Percentiles rank a stretch among this genome's conserved stretches.
Conservation (phyloP, 1,140 invertebrate species). For the Chironomus tepperi region DNA sequence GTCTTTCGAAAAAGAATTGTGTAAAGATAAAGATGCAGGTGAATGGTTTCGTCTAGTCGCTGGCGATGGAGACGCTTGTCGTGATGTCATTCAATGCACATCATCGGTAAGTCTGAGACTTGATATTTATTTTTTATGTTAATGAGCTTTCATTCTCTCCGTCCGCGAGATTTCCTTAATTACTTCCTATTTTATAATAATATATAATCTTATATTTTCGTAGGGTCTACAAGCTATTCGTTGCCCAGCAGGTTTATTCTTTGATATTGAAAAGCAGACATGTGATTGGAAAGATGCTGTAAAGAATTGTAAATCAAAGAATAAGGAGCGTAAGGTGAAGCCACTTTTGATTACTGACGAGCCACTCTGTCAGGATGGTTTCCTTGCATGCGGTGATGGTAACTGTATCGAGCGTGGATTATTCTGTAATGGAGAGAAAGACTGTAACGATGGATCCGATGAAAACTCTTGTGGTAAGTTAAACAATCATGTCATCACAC, state of each 20-base stretch:
- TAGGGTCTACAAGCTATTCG: constrained; percentile 85
- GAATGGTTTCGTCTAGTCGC: constrained; percentile 88
- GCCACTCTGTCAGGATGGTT: constrained; percentile 79
- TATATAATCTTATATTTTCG: constrained; percentile 27
- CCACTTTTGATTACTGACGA: constrained; percentile 84
- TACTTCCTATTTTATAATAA: background rate
- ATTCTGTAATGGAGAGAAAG: constrained; percentile 90
- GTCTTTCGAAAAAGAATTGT: constrained; percentile 78
- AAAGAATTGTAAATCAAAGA: constrained; percentile 87
- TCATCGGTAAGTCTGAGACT: constrained; percentile 58
- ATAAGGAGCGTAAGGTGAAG: constrained; percentile 81
- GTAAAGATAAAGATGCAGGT: constrained; percentile 90
- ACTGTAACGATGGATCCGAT: constrained; percentile 81
- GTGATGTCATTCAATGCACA: constrained; percentile 92
- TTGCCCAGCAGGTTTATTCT: constrained; percentile 85
- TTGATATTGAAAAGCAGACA: constrained; percentile 93
- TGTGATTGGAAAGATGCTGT: constrained; percentile 92
- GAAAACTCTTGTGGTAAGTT: constrained; percentile 85
- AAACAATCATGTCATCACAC: background rate
- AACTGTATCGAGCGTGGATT: constrained; percentile 79
- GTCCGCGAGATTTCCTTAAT: background rate
- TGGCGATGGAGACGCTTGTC: constrained; percentile 84
- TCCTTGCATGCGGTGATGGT: constrained; percentile 77
- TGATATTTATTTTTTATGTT: background rate
- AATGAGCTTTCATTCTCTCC: background rate